These are phyloP conservation scores for Spea multiplicata DNA, from an alignment of 2,113 vertebrate species.

Conservation along the genomic window DNA sequence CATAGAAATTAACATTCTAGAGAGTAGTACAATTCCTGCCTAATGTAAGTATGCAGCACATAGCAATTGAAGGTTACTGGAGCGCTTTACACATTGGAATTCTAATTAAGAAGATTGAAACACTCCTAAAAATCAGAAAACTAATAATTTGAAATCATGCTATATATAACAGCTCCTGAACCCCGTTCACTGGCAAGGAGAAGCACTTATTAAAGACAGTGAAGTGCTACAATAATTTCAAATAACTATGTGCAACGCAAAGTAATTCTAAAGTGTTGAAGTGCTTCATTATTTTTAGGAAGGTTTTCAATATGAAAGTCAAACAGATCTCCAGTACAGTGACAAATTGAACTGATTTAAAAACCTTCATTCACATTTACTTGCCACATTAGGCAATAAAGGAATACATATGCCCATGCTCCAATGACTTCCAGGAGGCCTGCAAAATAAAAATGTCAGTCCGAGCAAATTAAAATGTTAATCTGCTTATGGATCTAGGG, in stretches of 20 bases:
- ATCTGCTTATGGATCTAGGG: conserved; percentile 37
- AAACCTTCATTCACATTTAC: conserved; percentile 41
- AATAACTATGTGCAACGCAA: conserved; percentile 49
- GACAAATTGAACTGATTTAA: conserved; percentile 46
- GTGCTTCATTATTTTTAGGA: conserved; percentile 51
- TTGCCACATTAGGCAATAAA: conserved; percentile 42
- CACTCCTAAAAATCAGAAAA: conserved; percentile 61
- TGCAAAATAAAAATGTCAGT: conserved; percentile 42
- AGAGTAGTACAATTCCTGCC: conserved; percentile 47
- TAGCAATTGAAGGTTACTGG: conserved; percentile 62
- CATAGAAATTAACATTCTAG: conserved; percentile 4
- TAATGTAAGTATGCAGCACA: conserved; percentile 50
- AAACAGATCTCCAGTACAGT: conserved; percentile 50
- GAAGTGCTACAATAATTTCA: conserved; percentile 61
- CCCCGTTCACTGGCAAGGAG: conserved; percentile 52
- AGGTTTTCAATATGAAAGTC: conserved; percentile 54
- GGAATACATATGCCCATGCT: conserved; percentile 44
- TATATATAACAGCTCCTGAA: conserved; percentile 56
- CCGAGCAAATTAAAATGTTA: conserved; percentile 40
- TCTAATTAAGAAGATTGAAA: conserved; percentile 64
- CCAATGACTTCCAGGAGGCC: conserved; percentile 40
- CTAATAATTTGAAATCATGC: conserved; percentile 66
- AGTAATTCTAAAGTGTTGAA: conserved; percentile 53
- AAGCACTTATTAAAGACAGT: conserved; percentile 55
- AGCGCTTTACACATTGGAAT: conserved; percentile 61